Percentiles rank a stretch among this genome's conserved stretches.
These are phyloP conservation scores for Drosophila kuntzei DNA, from an alignment of 2,888 invertebrate species.

Conservation along the genomic window DNA sequence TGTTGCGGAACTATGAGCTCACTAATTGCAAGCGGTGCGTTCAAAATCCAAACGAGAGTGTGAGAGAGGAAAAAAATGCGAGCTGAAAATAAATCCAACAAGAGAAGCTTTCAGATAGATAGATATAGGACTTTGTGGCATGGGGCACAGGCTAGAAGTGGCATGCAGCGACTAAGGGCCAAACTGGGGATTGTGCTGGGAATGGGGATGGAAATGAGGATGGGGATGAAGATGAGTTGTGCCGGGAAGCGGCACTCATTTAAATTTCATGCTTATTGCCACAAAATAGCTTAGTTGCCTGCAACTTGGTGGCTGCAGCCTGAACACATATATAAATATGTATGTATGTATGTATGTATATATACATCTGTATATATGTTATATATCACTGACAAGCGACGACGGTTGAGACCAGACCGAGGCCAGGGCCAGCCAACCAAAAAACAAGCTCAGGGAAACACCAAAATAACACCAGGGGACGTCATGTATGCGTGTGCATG, in stretches of 20 bases:
- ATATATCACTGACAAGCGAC: slow-evolving; percentile 76
- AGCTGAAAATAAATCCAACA: slow-evolving; percentile 33
- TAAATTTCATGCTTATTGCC: slow-evolving; percentile 80
- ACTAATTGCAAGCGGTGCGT: slow-evolving; percentile 74
- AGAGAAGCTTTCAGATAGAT: slow-evolving; percentile 40
- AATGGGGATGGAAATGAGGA: background rate
- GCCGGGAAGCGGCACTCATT: slow-evolving; percentile 62
- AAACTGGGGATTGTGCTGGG: background rate
- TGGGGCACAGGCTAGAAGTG: slow-evolving; percentile 10
- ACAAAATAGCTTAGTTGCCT: slow-evolving; percentile 76
- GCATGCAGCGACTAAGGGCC: slow-evolving; percentile 8
- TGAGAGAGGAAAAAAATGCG: slow-evolving; percentile 1
- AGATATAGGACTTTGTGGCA: background rate
- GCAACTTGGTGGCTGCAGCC: slow-evolving; percentile 52
- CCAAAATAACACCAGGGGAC: slow-evolving; percentile 78
- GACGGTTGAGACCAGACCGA: slow-evolving; percentile 53
- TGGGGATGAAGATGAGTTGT: slow-evolving; percentile 4
- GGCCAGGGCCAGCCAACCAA: slow-evolving; percentile 75
- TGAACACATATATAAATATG: slow-evolving; percentile 20
- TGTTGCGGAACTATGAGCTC: slow-evolving; percentile 37
- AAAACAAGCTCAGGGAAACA: slow-evolving; percentile 80
- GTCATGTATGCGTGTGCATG: slow-evolving; percentile 18
- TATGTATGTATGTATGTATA: background rate
- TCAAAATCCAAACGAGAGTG: slow-evolving; percentile 47
- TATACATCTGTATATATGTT: slow-evolving; percentile 15